Conservation (phyloP, 2,797 vertebrate genomes). For the Rhabdophis nuchalis region DNA sequence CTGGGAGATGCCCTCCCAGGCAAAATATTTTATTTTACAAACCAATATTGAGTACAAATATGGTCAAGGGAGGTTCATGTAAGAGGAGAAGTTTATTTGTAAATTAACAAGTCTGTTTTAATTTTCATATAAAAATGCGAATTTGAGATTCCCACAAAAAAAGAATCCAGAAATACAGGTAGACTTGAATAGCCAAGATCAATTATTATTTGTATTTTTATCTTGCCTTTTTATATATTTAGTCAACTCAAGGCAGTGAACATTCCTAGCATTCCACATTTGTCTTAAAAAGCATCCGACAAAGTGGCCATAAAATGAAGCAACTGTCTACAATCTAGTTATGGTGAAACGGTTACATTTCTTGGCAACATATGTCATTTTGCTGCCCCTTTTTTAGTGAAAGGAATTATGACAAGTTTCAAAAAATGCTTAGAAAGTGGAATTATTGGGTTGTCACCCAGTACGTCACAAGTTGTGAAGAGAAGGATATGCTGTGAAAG, state of each 20-base stretch:
- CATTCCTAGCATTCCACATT: background rate
- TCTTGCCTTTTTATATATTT: background rate
- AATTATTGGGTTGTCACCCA: conserved; percentile 16
- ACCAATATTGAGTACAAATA: background rate
- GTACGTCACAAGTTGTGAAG: background rate
- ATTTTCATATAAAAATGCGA: background rate
- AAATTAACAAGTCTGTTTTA: background rate
- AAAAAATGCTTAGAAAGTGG: conserved; percentile 17
- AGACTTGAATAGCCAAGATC: background rate
- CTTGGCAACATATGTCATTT: background rate
- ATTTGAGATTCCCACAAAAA: background rate
- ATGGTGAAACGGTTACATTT: background rate
- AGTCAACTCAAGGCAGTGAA: background rate
- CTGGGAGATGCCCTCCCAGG: background rate
- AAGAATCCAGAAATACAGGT: background rate
- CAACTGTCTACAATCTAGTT: background rate
- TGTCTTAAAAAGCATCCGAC: background rate
- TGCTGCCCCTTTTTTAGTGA: fast-evolving
- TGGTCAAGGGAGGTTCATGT: too few species aligned
- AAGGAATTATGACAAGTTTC: conserved; percentile 15
- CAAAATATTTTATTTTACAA: background rate
- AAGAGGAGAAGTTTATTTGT: background rate
- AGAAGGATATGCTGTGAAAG: background rate
- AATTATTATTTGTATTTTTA: background rate
- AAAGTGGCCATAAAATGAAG: conserved; percentile 24